These are phyloP conservation scores for Drosophila setifemur DNA, from an alignment of 1,140 invertebrate species.

Conservation along the genomic window DNA sequence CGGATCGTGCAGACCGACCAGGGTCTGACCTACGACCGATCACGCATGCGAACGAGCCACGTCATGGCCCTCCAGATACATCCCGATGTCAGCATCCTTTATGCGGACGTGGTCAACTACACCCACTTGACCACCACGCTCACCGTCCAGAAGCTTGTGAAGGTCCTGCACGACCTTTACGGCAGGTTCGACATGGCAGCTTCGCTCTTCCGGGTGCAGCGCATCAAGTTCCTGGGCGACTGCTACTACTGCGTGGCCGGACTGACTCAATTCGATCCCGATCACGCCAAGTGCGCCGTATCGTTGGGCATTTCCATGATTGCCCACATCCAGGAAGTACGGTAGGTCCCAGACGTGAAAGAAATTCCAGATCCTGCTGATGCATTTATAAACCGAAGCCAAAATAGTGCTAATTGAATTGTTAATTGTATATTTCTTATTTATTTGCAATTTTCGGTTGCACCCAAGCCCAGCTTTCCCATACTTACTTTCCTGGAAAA, in stretches of 20 bases:
- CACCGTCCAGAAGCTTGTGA: constrained; percentile 91
- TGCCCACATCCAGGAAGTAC: constrained; percentile 90
- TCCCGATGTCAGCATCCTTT: constrained; percentile 95
- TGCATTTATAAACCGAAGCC: no score
- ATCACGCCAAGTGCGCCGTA: constrained; percentile 94
- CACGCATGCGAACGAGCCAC: constrained; percentile 81
- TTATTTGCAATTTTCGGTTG: no score
- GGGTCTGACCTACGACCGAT: not conserved
- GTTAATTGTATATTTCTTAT: no score
- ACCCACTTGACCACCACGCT: constrained; percentile 93
- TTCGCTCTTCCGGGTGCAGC: constrained; percentile 86
- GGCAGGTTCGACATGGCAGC: constrained; percentile 96
- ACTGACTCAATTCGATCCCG: constrained; percentile 87
- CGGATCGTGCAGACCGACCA: constrained; percentile 84
- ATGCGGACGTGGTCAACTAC: constrained; percentile 98
- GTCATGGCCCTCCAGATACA: constrained; percentile 93
- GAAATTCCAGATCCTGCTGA: no score
- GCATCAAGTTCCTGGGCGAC: constrained; percentile 96
- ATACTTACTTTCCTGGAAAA: no score
- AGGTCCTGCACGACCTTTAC: constrained; percentile 96
- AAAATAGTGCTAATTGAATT: no score
- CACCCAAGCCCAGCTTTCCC: no score
- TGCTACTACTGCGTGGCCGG: constrained; percentile 97
- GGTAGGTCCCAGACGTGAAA: no score
- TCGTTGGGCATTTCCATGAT: constrained; percentile 95